Evolutionary conservation across 1,140 invertebrate genomes (phyloP).

Genomic region (Physella acuta): DNA sequence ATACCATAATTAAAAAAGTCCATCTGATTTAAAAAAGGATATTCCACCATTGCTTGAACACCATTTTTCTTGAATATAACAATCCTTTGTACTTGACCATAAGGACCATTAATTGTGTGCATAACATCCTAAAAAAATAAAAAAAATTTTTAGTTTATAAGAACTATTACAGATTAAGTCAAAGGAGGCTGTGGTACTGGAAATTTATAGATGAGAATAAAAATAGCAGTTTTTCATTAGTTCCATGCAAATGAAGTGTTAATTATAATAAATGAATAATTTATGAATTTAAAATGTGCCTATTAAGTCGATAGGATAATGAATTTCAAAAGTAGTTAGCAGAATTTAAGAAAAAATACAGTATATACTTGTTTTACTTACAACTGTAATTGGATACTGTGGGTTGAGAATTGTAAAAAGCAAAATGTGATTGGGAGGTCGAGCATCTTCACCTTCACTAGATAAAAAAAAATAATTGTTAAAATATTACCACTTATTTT

Average conservation of each 20-base stretch:
- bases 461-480: constrained; percentile 21
- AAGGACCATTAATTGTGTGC: constrained; percentile 91
- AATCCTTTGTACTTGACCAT: constrained; percentile 94
- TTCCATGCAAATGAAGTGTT: no score
- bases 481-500: not conserved
- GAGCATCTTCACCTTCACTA: constrained; percentile 41
- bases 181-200: no score
- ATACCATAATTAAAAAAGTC: no score
- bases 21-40: no score
- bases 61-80: constrained; percentile 99
- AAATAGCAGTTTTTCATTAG: no score
- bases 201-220: no score
- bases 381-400: constrained; percentile 97
- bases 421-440: constrained; percentile 49
- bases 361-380: constrained; percentile 76
- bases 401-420: constrained; percentile 71
- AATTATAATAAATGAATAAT: no score
- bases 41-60: constrained; percentile 99
- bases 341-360: not conserved
- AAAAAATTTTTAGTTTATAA: no score
- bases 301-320: no score
- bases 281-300: no score
- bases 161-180: no score
- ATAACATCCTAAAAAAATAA: constrained; percentile 82
- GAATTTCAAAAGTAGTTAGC: no score